Evolutionary conservation across 2,113 vertebrate species (phyloP).

Genomic region (Dunckerocampus dactyliophorus): DNA sequence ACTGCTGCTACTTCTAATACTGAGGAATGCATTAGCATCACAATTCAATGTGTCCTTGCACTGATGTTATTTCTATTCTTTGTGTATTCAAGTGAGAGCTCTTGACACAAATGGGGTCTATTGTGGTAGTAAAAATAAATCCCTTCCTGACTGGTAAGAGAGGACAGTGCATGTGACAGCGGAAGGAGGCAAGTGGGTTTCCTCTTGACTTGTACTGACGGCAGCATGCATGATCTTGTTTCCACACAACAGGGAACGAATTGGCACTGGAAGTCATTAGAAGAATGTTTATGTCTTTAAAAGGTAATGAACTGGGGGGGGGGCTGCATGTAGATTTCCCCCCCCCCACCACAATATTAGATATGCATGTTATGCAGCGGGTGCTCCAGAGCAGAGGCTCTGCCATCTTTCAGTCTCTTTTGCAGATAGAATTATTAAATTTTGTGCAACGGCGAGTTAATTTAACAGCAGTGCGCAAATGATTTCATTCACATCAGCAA

Average conservation of each 20-base stretch:
- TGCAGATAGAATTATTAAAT: slow-evolving; percentile 34
- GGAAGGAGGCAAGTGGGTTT: no score
- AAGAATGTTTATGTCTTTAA: slow-evolving; percentile 34
- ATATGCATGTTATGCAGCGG: slow-evolving; percentile 15
- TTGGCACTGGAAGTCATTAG: slow-evolving; percentile 27
- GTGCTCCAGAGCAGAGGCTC: slow-evolving; percentile 22
- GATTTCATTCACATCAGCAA: slow-evolving; percentile 15
- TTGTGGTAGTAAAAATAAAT: not conserved
- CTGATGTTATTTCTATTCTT: no score
- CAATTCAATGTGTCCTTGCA: no score
- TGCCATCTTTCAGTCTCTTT: slow-evolving; percentile 32
- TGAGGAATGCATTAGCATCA: no score
- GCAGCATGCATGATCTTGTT: not conserved
- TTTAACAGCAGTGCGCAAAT: slow-evolving; percentile 10
- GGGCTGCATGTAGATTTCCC: no score
- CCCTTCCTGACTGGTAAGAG: no score
- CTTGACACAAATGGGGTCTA: slow-evolving; percentile 26
- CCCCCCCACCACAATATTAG: slow-evolving; percentile 9
- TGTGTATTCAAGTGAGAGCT: not conserved
- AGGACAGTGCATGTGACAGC: no score
- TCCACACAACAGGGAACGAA: slow-evolving; percentile 14
- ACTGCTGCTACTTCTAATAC: no score
- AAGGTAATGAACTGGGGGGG: slow-evolving; percentile 9
- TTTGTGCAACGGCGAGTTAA: slow-evolving; percentile 22
- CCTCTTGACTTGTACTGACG: slow-evolving; percentile 17